These are phyloP conservation scores for Anagyrus pseudococci DNA, from an alignment of 2,888 invertebrate species.

Conservation along the genomic window DNA sequence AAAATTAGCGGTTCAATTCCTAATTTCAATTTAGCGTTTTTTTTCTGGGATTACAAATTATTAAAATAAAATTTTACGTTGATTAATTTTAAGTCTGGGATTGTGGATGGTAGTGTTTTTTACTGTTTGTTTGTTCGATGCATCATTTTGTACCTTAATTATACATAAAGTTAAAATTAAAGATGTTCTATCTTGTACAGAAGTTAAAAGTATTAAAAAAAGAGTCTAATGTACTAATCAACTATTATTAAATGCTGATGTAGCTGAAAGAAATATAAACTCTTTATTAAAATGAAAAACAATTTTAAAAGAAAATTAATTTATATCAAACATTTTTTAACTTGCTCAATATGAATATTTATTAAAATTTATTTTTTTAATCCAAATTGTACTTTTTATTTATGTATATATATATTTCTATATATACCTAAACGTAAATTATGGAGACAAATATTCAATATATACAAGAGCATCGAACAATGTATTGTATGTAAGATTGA, in stretches of 20 bases:
- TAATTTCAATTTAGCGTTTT: not conserved
- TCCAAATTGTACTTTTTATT: not conserved
- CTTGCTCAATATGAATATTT: not conserved
- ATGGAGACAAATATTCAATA: too few relatives aligned
- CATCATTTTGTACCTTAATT: conserved; percentile 15
- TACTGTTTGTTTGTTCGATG: conserved; percentile 25
- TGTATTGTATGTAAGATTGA: conserved; percentile 23
- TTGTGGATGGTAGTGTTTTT: conserved; percentile 26
- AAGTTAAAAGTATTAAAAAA: conserved; percentile 30
- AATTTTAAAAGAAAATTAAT: conserved; percentile 7
- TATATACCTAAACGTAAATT: too few relatives aligned
- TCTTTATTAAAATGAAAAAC: conserved; percentile 5
- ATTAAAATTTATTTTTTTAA: not conserved
- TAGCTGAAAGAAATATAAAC: conserved; percentile 4
- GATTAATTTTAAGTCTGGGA: conserved; percentile 32
- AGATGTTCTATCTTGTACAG: conserved; percentile 34
- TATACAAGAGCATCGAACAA: conserved; percentile 22
- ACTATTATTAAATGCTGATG: conserved; percentile 21
- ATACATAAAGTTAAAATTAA: conserved; percentile 4
- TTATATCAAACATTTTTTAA: too few relatives aligned
- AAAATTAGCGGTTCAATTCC: not conserved
- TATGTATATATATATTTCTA: not conserved
- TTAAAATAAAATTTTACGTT: conserved; percentile 21
- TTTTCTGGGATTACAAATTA: not conserved
- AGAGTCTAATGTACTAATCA: conserved; percentile 27